Percentiles rank a stretch among this genome's conserved stretches.
These are phyloP conservation scores for Drosophila baimaii DNA, from an alignment of 1,140 invertebrate genomes.

Conservation along the genomic window DNA sequence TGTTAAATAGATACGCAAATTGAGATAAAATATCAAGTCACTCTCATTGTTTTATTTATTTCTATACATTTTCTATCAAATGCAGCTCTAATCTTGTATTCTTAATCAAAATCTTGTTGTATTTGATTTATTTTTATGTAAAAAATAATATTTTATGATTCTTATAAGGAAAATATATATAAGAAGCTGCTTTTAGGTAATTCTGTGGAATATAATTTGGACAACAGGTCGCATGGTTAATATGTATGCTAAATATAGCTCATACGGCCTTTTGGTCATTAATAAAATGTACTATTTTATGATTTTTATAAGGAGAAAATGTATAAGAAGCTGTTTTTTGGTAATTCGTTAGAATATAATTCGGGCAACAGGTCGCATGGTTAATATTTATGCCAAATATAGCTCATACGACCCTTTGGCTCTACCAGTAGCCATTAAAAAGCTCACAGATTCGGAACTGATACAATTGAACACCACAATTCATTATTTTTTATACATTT, in stretches of 20 bases:
- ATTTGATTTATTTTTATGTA: too few species aligned
- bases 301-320: neutral
- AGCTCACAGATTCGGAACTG: too few species aligned
- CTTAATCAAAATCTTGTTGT: too few species aligned
- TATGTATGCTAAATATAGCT: neutral
- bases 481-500: neutral
- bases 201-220: neutral
- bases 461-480: neutral
- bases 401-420: constrained; percentile 30
- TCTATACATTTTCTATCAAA: neutral
- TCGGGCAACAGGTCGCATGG: neutral
- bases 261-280: constrained; percentile 34
- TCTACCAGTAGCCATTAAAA: neutral
- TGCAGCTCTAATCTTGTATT: too few species aligned
- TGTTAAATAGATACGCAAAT: neutral
- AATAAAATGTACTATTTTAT: neutral
- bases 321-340: neutral
- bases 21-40: neutral
- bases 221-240: neutral
- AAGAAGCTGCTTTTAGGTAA: neutral
- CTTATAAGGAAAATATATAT: neutral
- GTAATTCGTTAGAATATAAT: neutral
- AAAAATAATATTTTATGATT: neutral
- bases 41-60: neutral
- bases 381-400: neutral